Conservation (phyloP, 2,113 vertebrate species). For the Brienomyrus longianalis region DNA sequence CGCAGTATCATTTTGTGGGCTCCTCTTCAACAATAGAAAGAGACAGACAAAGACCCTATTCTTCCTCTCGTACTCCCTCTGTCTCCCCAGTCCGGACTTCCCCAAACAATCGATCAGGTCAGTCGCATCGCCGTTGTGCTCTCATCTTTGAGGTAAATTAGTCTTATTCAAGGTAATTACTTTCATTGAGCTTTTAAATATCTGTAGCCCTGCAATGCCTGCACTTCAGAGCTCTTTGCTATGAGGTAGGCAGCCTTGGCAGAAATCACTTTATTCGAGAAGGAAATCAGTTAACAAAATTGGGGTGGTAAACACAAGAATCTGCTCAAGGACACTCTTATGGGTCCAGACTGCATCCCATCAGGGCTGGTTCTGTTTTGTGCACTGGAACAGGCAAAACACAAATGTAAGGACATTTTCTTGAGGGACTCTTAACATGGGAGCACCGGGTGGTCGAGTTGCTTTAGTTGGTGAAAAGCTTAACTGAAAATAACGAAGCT, state of each 20-base stretch:
- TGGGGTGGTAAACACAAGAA: background rate
- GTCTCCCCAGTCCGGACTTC: constrained; percentile 94
- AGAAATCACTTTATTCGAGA: background rate
- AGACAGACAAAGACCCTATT: constrained; percentile 94
- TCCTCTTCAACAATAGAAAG: constrained; percentile 96
- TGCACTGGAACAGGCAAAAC: background rate
- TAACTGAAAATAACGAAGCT: too few relatives aligned
- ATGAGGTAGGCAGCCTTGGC: background rate
- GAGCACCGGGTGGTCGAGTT: too few relatives aligned
- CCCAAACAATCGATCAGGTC: constrained; percentile 97
- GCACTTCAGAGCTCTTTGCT: background rate
- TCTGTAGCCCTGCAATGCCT: background rate
- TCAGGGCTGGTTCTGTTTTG: background rate
- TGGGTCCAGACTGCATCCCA: background rate
- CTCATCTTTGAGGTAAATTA: background rate
- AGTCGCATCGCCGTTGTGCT: constrained; percentile 23
- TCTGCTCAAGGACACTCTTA: background rate
- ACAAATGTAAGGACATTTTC: background rate
- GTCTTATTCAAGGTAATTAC: background rate
- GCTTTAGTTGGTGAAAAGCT: too few relatives aligned
- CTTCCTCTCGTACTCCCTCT: constrained; percentile 91
- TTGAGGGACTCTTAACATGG: too few relatives aligned
- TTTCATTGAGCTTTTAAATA: background rate
- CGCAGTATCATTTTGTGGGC: constrained; percentile 96
- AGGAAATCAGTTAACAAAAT: background rate